Evolutionary conservation across 2,888 invertebrate species (phyloP).

Genomic region (Balanococcus diminutus): DNA sequence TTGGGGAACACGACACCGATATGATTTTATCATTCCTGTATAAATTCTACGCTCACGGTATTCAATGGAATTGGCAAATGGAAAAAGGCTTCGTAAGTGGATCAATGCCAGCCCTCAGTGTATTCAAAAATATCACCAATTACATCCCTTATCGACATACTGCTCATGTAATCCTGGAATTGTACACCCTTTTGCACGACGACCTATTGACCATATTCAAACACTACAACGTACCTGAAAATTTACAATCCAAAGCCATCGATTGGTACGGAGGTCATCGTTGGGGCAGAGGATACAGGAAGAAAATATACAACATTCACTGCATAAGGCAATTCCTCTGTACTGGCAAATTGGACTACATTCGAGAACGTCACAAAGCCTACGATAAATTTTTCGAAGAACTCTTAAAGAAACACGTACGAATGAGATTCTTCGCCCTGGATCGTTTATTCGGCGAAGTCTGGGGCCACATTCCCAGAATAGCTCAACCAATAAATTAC

Average conservation of each 20-base stretch:
- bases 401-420: not conserved
- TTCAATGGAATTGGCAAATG: not conserved
- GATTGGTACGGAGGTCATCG: not conserved
- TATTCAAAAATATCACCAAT: not conserved
- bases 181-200: not conserved
- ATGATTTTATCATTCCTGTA: not conserved
- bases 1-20: not conserved
- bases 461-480: not conserved
- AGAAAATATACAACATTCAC: not conserved
- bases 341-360: not conserved
- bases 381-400: constrained; percentile 7
- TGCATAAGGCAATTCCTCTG: not conserved
- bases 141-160: not conserved
- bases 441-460: not conserved
- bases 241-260: not conserved
- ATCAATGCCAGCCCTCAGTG: not conserved
- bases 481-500: not conserved
- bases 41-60: not conserved
- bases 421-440: not conserved
- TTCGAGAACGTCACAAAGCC: not conserved
- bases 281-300: not conserved
- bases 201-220: not conserved
- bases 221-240: not conserved
- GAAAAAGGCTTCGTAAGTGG: not conserved
- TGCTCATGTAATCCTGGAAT: not conserved